Conservation (phyloP, 1,140 invertebrate genomes). For the Apis mellifera region Amel_HAv3.1 CM009944.2:1444001-1444500, state of each 20-base stretch:
- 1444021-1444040: conserved; percentile 7
- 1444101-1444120: conserved; percentile 87
- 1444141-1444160: conserved; percentile 58
- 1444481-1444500: background rate
- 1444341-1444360: conserved; percentile 91
- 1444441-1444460: too few species aligned
- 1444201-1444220: conserved; percentile 79
- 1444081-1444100: conserved; percentile 87
- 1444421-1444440: conserved; percentile 16
- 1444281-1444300: conserved; percentile 95
- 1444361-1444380: conserved; percentile 94
- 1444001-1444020: conserved; percentile 28
- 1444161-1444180: conserved; percentile 34
- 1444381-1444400: conserved; percentile 86
- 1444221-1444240: conserved; percentile 94
- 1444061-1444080: conserved; percentile 88
- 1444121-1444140: conserved; percentile 61
- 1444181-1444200: conserved; percentile 38
- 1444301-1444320: conserved; percentile 94
- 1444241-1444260: conserved; percentile 88
- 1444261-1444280: conserved; percentile 91
- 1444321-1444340: conserved; percentile 88
- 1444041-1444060: conserved; percentile 51
- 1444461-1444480: background rate
- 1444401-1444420: conserved; percentile 49